Evolutionary conservation across 2,797 vertebrate species (phyloP).

Genomic region (Dermochelys coriacea): DNA sequence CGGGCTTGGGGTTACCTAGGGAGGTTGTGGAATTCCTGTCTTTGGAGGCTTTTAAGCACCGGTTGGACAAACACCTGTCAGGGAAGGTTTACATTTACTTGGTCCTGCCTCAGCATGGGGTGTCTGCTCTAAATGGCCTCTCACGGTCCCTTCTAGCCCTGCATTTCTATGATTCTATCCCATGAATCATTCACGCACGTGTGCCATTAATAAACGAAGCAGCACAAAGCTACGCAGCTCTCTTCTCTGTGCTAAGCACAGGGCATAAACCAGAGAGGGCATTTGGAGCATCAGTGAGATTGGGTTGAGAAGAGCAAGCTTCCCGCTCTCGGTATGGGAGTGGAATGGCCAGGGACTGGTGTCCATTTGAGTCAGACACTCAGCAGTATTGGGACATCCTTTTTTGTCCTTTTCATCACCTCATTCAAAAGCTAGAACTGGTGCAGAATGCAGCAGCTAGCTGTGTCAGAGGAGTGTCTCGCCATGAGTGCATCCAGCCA

Average conservation of each 20-base stretch:
- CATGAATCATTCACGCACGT: not conserved
- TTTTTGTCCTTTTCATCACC: not conserved
- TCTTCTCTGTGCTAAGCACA: not conserved
- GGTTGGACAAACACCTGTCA: too few relatives aligned
- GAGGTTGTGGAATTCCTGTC: not conserved
- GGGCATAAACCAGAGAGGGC: not conserved
- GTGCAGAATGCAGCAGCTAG: not conserved
- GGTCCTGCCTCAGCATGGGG: not conserved
- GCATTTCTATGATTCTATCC: not conserved
- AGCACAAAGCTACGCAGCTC: not conserved
- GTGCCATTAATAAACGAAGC: not conserved
- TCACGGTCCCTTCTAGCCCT: not conserved
- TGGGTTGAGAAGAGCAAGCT: slow-evolving; percentile 17
- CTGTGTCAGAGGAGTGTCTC: not conserved
- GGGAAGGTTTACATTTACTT: not conserved
- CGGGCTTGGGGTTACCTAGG: not conserved
- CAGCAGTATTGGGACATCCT: not conserved
- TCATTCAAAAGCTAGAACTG: not conserved
- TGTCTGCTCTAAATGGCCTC: not conserved
- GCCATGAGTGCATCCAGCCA: not conserved
- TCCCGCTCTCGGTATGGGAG: slow-evolving; percentile 49
- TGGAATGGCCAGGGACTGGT: slow-evolving; percentile 24
- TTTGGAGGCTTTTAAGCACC: not conserved
- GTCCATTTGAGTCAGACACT: slow-evolving; percentile 13
- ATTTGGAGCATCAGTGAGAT: not conserved